A percentile compares a stretch with the other conserved stretches of the same genome.
Conservation (phyloP, 1,140 invertebrate species). For the Cotesia glomerata region DNA sequence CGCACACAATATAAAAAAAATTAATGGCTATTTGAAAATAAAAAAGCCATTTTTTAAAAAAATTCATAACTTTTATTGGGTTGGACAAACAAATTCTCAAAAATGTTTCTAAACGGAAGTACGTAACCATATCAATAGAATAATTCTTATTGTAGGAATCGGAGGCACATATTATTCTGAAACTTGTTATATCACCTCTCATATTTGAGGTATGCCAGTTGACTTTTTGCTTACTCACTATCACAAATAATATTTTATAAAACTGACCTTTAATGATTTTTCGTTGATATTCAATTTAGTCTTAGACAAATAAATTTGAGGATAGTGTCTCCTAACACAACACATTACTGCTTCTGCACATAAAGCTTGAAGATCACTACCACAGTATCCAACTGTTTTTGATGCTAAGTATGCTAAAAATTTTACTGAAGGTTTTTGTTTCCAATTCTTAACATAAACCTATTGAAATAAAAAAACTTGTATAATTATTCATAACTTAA, state of each 20-base stretch:
- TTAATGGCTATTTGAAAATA: too few relatives aligned
- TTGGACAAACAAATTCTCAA: too few relatives aligned
- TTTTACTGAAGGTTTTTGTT: conserved; percentile 55
- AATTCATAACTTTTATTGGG: too few relatives aligned
- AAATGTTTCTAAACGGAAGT: too few relatives aligned
- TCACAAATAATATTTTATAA: conserved; percentile 3
- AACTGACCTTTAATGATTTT: conserved; percentile 49
- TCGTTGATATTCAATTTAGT: conserved; percentile 54
- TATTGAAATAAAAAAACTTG: conserved; percentile 7
- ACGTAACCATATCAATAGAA: too few relatives aligned
- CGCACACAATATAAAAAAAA: too few relatives aligned
- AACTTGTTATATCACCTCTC: too few relatives aligned
- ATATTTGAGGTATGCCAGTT: too few relatives aligned
- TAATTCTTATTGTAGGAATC: too few relatives aligned
- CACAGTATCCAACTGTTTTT: conserved; percentile 61
- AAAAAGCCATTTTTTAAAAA: too few relatives aligned
- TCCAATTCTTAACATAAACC: conserved; percentile 58
- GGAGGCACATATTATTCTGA: too few relatives aligned
- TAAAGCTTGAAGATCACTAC: conserved; percentile 62
- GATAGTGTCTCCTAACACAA: conserved; percentile 55
- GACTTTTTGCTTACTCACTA: neutral
- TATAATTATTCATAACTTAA: too few relatives aligned
- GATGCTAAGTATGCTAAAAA: conserved; percentile 56
- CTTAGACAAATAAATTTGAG: conserved; percentile 57
- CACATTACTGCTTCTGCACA: conserved; percentile 60